phyloP scores from a whole-genome alignment of 2,113 vertebrate genomes.

The Melanerpes formicivorus region DNA sequence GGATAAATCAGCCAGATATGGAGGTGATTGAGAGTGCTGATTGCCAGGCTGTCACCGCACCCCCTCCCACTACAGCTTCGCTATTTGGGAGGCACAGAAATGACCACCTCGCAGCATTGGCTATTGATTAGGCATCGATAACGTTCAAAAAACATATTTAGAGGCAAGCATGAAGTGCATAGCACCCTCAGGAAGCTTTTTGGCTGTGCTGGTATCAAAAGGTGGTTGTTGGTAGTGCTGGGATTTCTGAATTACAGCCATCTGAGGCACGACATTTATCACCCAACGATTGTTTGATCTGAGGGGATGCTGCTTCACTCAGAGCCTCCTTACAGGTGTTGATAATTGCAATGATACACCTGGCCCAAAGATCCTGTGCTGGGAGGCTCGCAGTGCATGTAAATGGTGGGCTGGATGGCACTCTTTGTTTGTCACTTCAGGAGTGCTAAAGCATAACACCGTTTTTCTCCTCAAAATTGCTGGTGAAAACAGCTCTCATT shows the following conservation, averaged over 20 bases:
- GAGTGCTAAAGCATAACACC: constrained; percentile 46
- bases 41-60: not conserved
- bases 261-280: constrained; percentile 3
- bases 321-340: constrained; percentile 18
- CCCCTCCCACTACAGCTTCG: not conserved
- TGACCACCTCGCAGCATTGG: not conserved
- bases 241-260: constrained; percentile 35
- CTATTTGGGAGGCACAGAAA: not conserved
- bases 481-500: constrained; percentile 45
- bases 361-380: not conserved
- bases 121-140: not conserved
- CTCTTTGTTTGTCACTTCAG: constrained; percentile 44
- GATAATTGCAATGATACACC: constrained; percentile 14
- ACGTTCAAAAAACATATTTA: not conserved
- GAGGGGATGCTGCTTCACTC: constrained; percentile 28
- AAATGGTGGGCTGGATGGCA: not conserved
- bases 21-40: not conserved
- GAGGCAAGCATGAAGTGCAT: not conserved
- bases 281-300: not conserved
- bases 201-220: constrained; percentile 16
- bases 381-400: not conserved
- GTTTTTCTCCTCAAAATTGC: constrained; percentile 58
- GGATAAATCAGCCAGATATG: not conserved
- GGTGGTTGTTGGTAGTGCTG: constrained; percentile 17
- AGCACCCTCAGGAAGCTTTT: not conserved